phyloP scores from a whole-genome alignment of 2,888 invertebrate species.

The Pseudococcus jackbeardsleyi region DNA sequence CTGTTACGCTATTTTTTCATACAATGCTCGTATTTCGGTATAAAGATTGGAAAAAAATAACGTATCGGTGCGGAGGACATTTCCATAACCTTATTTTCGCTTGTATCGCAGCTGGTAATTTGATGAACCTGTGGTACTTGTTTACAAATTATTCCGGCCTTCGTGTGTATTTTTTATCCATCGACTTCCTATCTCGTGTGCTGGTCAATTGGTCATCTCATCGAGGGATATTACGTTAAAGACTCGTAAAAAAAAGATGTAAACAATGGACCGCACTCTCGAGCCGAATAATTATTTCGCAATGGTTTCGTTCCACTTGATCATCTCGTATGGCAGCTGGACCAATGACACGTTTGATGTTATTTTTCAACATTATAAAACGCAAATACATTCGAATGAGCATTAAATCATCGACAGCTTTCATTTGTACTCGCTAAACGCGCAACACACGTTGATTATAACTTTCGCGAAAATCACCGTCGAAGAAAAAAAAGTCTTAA shows the following conservation, averaged over 20 bases:
- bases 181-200: conserved; percentile 9
- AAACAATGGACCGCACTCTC: background rate
- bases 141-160: conserved; percentile 29
- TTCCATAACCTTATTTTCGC: conserved; percentile 10
- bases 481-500: conserved; percentile 13
- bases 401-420: background rate
- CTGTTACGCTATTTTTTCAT: conserved; percentile 31
- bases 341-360: background rate
- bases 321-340: conserved; percentile 1
- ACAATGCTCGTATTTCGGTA: background rate
- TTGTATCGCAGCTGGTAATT: background rate
- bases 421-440: background rate
- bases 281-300: conserved; percentile 24
- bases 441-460: background rate
- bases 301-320: conserved; percentile 32
- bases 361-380: background rate
- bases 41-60: background rate
- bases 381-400: background rate
- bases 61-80: background rate
- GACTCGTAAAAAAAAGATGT: background rate
- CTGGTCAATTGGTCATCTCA: background rate
- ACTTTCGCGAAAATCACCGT: conserved; percentile 12
- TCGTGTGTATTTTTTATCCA: background rate
- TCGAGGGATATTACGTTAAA: background rate
- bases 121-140: conserved; percentile 12